phyloP scores from a whole-genome alignment of 1,140 invertebrate species.

The Mylabris phalerata region DNA sequence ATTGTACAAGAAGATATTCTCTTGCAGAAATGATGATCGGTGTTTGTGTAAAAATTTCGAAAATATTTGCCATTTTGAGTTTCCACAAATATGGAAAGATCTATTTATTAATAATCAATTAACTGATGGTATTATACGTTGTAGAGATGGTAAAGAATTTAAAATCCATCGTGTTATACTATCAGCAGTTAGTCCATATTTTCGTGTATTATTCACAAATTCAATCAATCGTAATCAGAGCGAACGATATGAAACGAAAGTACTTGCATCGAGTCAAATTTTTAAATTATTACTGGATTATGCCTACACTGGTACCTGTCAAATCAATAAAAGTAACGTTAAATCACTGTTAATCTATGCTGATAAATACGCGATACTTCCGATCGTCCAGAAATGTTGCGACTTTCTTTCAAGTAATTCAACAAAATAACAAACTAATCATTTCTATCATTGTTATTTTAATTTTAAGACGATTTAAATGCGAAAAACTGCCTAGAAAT shows the following conservation, averaged over 20 bases:
- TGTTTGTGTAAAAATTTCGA: too few relatives aligned
- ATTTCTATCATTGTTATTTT: not conserved
- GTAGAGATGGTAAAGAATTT: constrained; percentile 55
- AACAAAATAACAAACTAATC: not conserved
- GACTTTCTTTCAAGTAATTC: constrained; percentile 45
- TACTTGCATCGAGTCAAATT: constrained; percentile 46
- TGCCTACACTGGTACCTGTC: constrained; percentile 57
- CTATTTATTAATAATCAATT: constrained; percentile 52
- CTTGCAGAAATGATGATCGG: too few relatives aligned
- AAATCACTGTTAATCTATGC: constrained; percentile 52
- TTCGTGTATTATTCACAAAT: constrained; percentile 57
- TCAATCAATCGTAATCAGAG: constrained; percentile 48
- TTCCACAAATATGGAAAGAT: constrained; percentile 58
- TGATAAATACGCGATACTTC: constrained; percentile 57
- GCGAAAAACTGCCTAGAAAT: constrained; percentile 49
- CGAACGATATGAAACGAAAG: constrained; percentile 47
- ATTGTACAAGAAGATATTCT: too few relatives aligned
- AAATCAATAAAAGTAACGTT: constrained; percentile 53
- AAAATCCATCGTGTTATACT: constrained; percentile 58
- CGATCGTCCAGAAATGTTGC: constrained; percentile 59
- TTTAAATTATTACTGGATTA: constrained; percentile 56
- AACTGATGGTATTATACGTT: constrained; percentile 52
- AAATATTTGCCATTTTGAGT: constrained; percentile 37
- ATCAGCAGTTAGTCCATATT: constrained; percentile 60
- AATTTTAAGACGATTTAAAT: constrained; percentile 36